Conservation (phyloP, 2,797 vertebrate genomes). For the Cirrhinus mrigala region DNA sequence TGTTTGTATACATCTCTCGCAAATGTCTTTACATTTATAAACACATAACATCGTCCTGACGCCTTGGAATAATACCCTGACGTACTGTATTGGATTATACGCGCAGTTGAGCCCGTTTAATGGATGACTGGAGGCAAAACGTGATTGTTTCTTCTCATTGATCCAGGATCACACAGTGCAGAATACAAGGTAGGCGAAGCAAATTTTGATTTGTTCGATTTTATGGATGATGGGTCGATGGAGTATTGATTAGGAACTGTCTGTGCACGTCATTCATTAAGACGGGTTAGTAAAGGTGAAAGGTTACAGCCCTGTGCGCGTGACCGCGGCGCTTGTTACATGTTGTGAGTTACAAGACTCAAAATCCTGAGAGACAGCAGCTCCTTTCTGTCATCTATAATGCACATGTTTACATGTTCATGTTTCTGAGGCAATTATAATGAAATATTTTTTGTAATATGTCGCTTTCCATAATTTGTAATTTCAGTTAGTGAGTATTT, state of each 20-base stretch:
- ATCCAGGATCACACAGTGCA: slow-evolving; percentile 3
- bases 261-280: slow-evolving; percentile 34
- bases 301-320: slow-evolving; percentile 30
- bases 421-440: background rate
- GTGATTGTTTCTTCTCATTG: slow-evolving; percentile 39
- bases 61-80: background rate
- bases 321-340: background rate
- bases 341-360: background rate
- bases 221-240: background rate
- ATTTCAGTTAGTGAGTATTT: background rate
- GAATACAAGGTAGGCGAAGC: background rate
- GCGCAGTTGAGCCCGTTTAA: slow-evolving; percentile 15
- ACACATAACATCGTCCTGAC: background rate
- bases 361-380: background rate
- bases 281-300: slow-evolving; percentile 40
- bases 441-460: background rate
- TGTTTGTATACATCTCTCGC: slow-evolving; percentile 64
- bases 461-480: background rate
- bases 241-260: slow-evolving; percentile 10
- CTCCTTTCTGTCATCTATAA: background rate
- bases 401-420: background rate
- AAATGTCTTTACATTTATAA: slow-evolving; percentile 11
- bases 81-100: slow-evolving; percentile 29
- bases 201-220: background rate
- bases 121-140: slow-evolving; percentile 48